Conservation (phyloP, 2,797 vertebrate species). For the Pyrocephalus nanus region DNA sequence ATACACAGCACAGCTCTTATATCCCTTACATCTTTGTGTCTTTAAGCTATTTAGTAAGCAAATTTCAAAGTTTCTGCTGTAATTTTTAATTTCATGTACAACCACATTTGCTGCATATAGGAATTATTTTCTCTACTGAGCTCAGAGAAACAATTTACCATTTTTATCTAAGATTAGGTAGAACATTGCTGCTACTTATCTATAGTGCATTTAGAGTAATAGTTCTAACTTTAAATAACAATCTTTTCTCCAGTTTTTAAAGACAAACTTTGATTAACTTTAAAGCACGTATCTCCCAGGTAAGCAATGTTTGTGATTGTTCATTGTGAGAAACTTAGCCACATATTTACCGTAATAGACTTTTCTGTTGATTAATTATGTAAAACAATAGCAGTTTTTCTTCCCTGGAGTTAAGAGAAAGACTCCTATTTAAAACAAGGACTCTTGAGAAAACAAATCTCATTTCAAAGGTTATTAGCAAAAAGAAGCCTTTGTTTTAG, state of each 20-base stretch:
- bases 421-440: constrained; percentile 18
- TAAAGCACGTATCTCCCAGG: neutral
- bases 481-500: constrained; percentile 62
- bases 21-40: constrained; percentile 3
- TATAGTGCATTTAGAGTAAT: neutral
- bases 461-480: constrained; percentile 59
- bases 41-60: neutral
- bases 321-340: neutral
- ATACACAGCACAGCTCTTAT: neutral
- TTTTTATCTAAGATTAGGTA: neutral
- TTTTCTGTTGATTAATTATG: constrained; percentile 31
- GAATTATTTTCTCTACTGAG: neutral
- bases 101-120: neutral
- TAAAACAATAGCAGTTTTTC: constrained; percentile 33
- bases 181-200: neutral
- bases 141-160: neutral
- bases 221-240: neutral
- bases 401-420: constrained; percentile 20
- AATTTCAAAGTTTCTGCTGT: neutral
- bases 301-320: neutral
- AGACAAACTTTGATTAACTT: neutral
- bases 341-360: neutral
- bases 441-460: constrained; percentile 55
- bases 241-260: neutral
- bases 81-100: neutral